Evolutionary conservation across 2,113 vertebrate species (phyloP).

Genomic region (Phodopus roborovskii): DNA sequence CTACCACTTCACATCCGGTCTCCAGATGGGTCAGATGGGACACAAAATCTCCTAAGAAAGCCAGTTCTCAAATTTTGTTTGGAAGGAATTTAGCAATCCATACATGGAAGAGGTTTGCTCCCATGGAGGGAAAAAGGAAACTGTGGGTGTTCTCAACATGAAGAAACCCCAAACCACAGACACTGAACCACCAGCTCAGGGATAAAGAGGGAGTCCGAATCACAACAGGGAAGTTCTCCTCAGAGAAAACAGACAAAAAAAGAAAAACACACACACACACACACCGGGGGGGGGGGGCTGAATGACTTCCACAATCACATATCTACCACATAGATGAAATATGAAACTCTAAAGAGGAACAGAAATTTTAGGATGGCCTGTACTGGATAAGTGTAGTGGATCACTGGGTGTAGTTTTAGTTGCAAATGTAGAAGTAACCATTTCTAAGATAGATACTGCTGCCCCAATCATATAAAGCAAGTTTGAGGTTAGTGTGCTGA

Average conservation of each 20-base stretch:
- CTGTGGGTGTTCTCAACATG: too few relatives aligned
- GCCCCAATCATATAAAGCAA: not conserved
- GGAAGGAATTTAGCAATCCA: slow-evolving; percentile 53
- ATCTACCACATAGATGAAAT: not conserved
- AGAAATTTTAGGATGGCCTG: not conserved
- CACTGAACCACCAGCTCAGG: not conserved
- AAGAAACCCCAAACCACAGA: not conserved
- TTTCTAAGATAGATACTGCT: not conserved
- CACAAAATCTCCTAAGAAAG: slow-evolving; percentile 41
- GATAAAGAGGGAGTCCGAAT: not conserved
- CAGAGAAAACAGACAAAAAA: not conserved
- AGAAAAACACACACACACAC: too few relatives aligned
- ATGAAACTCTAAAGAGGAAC: not conserved
- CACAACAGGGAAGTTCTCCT: not conserved
- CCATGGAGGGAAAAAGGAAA: not conserved
- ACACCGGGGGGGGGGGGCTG: too few relatives aligned
- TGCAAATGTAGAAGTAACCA: not conserved
- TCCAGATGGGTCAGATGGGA: slow-evolving; percentile 50
- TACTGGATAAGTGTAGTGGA: not conserved
- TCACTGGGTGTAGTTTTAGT: not conserved
- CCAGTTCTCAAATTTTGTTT: slow-evolving; percentile 41
- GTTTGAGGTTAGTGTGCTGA: not conserved
- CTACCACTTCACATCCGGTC: slow-evolving; percentile 31
- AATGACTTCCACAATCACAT: not conserved
- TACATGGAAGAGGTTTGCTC: not conserved